Evolutionary conservation across 1,140 invertebrate genomes (phyloP), one percentile per base, ranked within the genome.

Genomic region (Drosophila rhopaloa): DNA sequence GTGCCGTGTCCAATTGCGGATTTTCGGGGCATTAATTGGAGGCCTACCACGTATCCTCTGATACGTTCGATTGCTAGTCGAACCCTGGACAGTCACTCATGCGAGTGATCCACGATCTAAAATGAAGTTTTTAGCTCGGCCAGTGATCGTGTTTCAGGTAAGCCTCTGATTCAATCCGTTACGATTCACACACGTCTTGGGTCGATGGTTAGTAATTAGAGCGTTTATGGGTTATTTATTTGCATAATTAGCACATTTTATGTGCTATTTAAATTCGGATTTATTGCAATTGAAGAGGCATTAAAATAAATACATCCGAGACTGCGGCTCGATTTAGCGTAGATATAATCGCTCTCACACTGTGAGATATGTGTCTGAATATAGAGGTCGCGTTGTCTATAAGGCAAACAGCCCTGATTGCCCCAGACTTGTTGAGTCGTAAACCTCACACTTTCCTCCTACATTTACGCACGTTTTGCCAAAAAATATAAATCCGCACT

Each of bases 211-310:
- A 79, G 67, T 88, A 89, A 88, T 88, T 89, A 80, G 83, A 82
- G 76, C 55, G 68, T 75, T 88, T 89, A 83, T 88, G 79, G 83
- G 72, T 89, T 88, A 78, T 88, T 88, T 83, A 89, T 74, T 65
- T 66, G 63, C 24, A 53, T 43, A 90, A 90, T 89, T 85, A 81
- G 50, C 81, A 81, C 81, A 58, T 81, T 89, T 90, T 81, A 85
- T 83, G 81, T 61, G 82, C 79, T 76, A 54, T 89, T 89, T 90
- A 89, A 85, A 72, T 76, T 79, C 61, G 67, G 76, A 79, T 89
- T 89, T 88, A 88, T 78, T 90, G 85, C 81, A 84, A 78, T 90
- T 81, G 72, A 79, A 65, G 71, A 72, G 44, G 60, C 73, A 79
- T 75, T 59, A 73, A 85, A 78, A 77, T 75, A 81, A 74, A 63